Percentiles rank a stretch among this genome's conserved stretches.
Evolutionary conservation across 2,888 invertebrate genomes (phyloP).

Genomic region (Drosophila subquinaria): DNA sequence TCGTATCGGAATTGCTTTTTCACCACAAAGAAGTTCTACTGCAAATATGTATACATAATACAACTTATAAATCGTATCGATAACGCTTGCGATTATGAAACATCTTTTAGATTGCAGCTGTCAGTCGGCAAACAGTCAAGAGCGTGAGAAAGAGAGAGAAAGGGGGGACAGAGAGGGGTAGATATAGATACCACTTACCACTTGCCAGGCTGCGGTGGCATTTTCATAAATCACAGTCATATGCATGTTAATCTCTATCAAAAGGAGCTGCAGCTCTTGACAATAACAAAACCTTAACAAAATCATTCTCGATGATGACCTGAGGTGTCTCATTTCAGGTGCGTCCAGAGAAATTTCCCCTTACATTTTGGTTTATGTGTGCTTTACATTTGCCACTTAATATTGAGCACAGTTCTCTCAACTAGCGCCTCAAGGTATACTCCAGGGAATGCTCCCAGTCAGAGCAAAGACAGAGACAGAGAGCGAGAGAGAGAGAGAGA

Average conservation of each 20-base stretch:
- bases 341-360: constrained; percentile 8
- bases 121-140: constrained; percentile 47
- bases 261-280: constrained; percentile 21
- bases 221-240: constrained; percentile 71
- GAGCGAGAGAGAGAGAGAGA: not conserved
- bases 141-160: not conserved
- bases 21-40: not conserved
- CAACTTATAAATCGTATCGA: constrained; percentile 6
- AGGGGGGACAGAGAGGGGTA: not conserved
- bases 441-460: constrained; percentile 45
- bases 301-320: constrained; percentile 5
- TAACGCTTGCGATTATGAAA: constrained; percentile 46
- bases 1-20: not conserved
- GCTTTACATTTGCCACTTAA: constrained; percentile 31
- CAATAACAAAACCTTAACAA: constrained; percentile 6
- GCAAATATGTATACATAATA: constrained; percentile 1
- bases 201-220: constrained; percentile 40
- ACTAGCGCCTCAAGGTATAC: constrained; percentile 47
- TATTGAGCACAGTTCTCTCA: constrained; percentile 35
- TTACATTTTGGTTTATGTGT: constrained; percentile 22
- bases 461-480: not conserved
- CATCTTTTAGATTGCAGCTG: constrained; percentile 72
- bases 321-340: constrained; percentile 28
- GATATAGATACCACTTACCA: not conserved
- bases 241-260: constrained; percentile 55